Base-by-base conservation (phyloP, 2,113 vertebrate species). In the Xenus cinereus region DNA sequence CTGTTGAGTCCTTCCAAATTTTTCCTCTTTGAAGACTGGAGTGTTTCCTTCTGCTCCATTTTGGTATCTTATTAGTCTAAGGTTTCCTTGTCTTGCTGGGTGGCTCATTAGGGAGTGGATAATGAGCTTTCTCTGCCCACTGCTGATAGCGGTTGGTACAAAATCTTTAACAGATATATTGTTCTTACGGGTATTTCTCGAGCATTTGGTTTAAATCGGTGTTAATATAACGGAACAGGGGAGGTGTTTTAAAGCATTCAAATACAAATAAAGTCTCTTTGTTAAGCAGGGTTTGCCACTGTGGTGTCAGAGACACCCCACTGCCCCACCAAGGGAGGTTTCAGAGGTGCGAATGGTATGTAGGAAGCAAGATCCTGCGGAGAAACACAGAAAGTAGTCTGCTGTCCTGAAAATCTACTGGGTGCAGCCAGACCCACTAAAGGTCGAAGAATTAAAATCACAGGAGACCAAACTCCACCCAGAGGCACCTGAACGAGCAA, bases 101-200 rank as follows among this genome's bases (percentile, higher is more conserved):
- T 76, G 82, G 82, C 92, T 97, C 90, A 76, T 93, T 96, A 90
- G 79, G 90, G 85, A 96, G 71, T 15, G 33, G 78, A 84, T 97
- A 95, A 96, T 7, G 54, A 97, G 92, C 78, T 95, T 97, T 60
- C 53, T 69, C 62, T 90, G 84, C 78, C 93, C 85, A 57, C 30
- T 32, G 57, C 46, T 79, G 74, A 82, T 51, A 80, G 62, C 3
- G 1, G 26, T 32, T 81, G 64, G 71, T 76, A 78, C 39, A 76
- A 85, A 91, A 69, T 51, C 66, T 63, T 73, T 64, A 79, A 56
- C 63, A 60, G 78, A 94, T 64, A 73, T 12, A 21, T 33, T 75
- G 72, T 11, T 88, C 87, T 87, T 35, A 75, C 21, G 57, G 26
- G 62, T 19, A 15, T 90, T 90, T 85, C 57, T 57, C 0, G 0